Percentiles rank a stretch among this genome's conserved stretches.
Conservation (phyloP, 2,113 vertebrate species). For the Rhinopomastus cyanomelas region DNA sequence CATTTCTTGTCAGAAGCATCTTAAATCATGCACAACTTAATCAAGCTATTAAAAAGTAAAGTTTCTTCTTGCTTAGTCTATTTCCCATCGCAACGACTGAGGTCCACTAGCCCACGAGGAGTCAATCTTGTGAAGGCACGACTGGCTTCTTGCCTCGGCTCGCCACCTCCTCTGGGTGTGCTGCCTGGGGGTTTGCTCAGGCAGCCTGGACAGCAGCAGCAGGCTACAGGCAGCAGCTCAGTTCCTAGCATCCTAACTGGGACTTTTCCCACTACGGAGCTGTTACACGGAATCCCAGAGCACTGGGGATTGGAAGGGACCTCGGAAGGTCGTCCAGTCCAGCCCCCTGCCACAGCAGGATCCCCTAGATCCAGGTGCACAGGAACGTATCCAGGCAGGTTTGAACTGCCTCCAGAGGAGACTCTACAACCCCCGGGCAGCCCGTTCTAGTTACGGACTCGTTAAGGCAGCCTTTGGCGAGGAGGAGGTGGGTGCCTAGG, state of each 20-base stretch:
- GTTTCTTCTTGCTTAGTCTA: conserved; percentile 15
- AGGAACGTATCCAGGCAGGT: too few species aligned
- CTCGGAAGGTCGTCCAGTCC: too few species aligned
- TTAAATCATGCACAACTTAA: conserved; percentile 36
- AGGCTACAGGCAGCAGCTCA: background rate
- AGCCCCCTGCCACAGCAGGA: too few species aligned
- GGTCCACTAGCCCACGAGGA: background rate
- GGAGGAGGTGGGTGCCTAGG: background rate
- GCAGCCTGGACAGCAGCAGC: background rate
- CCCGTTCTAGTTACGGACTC: background rate
- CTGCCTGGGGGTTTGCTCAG: background rate
- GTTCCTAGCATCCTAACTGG: background rate
- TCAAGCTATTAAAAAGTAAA: conserved; percentile 44
- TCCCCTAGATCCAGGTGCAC: too few species aligned
- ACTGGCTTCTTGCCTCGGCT: background rate
- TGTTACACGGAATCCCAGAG: too few species aligned
- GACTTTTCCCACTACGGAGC: background rate
- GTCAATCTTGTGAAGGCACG: background rate
- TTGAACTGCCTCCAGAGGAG: too few species aligned
- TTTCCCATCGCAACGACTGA: conserved; percentile 2
- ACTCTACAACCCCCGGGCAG: too few species aligned
- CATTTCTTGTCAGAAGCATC: conserved; percentile 49
- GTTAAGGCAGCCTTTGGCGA: background rate
- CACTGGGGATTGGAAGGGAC: too few species aligned
- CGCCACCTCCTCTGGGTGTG: background rate